A percentile compares a stretch with the other conserved stretches of the same genome.
These are phyloP conservation scores for Leptoclinus maculatus DNA, from an alignment of 2,797 vertebrate genomes.

Conservation along the genomic window DNA sequence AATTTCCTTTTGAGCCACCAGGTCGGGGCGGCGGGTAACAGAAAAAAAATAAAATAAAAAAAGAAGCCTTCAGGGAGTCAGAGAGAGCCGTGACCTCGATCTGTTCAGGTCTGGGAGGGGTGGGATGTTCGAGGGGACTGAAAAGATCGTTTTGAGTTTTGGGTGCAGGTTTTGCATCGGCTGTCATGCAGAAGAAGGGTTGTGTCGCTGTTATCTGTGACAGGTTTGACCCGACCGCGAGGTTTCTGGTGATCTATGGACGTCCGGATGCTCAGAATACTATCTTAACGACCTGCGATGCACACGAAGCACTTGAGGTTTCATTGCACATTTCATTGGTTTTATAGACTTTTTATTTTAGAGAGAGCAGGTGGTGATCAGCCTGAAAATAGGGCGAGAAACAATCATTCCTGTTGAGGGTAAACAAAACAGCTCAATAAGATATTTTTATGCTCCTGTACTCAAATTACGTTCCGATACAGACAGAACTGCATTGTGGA, in stretches of 20 bases:
- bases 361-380: background rate
- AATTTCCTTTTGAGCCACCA: slow-evolving; percentile 40
- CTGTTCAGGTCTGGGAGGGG: background rate
- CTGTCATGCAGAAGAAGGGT: background rate
- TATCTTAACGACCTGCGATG: background rate
- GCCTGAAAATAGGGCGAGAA: background rate
- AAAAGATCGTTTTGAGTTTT: background rate
- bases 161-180: background rate
- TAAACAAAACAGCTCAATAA: background rate
- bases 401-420: background rate
- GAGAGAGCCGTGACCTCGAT: slow-evolving; percentile 35
- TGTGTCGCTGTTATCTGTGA: background rate
- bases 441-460: background rate
- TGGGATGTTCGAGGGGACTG: background rate
- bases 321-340: background rate
- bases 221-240: slow-evolving; percentile 4
- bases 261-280: background rate
- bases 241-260: background rate
- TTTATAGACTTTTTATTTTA: background rate
- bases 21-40: slow-evolving; percentile 1
- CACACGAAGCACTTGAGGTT: background rate
- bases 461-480: no score
- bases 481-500: no score
- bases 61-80: background rate
- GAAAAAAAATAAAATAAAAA: background rate